phyloP scores from a whole-genome alignment of 2,888 invertebrate species.

The Tachina lurida region DNA sequence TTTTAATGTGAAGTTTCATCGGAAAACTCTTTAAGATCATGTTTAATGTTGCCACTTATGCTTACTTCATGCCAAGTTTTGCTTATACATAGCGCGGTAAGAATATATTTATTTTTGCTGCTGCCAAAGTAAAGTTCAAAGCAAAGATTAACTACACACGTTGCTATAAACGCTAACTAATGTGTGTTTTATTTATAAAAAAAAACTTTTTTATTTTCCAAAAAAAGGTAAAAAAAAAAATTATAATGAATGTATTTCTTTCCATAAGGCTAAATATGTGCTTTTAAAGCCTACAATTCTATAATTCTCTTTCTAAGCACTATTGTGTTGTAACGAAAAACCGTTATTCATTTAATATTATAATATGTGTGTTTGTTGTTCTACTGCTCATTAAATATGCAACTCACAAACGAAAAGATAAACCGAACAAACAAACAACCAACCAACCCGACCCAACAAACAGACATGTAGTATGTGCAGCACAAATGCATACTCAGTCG shows the following conservation, averaged over 20 bases:
- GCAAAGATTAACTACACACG: too few species aligned
- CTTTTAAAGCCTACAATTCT: not conserved
- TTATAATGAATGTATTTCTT: not conserved
- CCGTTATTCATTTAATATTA: constrained; percentile 53
- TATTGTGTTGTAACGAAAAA: constrained; percentile 41
- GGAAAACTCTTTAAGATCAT: too few species aligned
- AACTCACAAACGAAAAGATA: constrained; percentile 52
- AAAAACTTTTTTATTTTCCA: not conserved
- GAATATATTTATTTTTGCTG: too few species aligned
- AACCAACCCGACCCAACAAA: constrained; percentile 17
- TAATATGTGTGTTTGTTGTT: constrained; percentile 13
- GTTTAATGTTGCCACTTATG: too few species aligned
- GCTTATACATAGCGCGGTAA: too few species aligned
- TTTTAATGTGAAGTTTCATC: too few species aligned
- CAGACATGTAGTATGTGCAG: not conserved
- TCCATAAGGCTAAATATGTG: not conserved
- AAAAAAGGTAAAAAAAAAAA: not conserved
- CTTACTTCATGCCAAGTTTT: too few species aligned
- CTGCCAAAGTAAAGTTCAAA: too few species aligned
- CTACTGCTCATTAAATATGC: constrained; percentile 63
- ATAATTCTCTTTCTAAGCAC: constrained; percentile 2
- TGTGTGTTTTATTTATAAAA: too few species aligned
- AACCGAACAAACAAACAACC: constrained; percentile 5
- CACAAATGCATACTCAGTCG: not conserved
- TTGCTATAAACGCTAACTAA: too few species aligned